Evolutionary conservation across 2,888 invertebrate species (phyloP).

Genomic region (Nudaria mundana): DNA sequence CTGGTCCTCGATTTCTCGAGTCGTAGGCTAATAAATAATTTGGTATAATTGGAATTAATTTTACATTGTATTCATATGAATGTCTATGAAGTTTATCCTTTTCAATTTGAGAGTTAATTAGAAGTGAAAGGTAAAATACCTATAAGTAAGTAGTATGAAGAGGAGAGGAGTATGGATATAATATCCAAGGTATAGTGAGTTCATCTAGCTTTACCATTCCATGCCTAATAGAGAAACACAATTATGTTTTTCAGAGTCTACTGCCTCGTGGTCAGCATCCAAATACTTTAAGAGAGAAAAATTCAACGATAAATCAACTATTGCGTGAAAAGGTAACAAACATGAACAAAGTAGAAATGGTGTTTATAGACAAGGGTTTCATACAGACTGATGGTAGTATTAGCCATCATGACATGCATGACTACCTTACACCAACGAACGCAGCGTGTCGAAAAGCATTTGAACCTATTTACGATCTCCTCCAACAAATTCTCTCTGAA

Average conservation of each 20-base stretch:
- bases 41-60: too few relatives aligned
- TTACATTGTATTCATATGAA: too few relatives aligned
- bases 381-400: constrained; percentile 90
- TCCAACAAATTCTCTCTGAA: constrained; percentile 88
- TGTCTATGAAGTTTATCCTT: too few relatives aligned
- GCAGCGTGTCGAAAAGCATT: constrained; percentile 93
- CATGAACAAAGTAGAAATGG: constrained; percentile 87
- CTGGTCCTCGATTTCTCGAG: too few relatives aligned
- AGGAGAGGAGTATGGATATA: too few relatives aligned
- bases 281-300: constrained; percentile 89
- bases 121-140: too few relatives aligned
- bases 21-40: too few relatives aligned
- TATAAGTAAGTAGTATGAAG: too few relatives aligned
- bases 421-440: constrained; percentile 93
- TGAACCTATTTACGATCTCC: constrained; percentile 90
- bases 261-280: constrained; percentile 93
- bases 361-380: constrained; percentile 89
- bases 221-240: background rate
- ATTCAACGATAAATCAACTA: constrained; percentile 87
- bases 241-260: constrained; percentile 84
- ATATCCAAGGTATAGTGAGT: too few relatives aligned
- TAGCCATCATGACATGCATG: constrained; percentile 95
- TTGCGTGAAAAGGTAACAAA: constrained; percentile 84
- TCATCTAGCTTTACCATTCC: too few relatives aligned
- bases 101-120: too few relatives aligned